These are phyloP conservation scores for Steinernema hermaphroditum DNA, from an alignment of 2,888 invertebrate species.

Conservation along the genomic window DNA sequence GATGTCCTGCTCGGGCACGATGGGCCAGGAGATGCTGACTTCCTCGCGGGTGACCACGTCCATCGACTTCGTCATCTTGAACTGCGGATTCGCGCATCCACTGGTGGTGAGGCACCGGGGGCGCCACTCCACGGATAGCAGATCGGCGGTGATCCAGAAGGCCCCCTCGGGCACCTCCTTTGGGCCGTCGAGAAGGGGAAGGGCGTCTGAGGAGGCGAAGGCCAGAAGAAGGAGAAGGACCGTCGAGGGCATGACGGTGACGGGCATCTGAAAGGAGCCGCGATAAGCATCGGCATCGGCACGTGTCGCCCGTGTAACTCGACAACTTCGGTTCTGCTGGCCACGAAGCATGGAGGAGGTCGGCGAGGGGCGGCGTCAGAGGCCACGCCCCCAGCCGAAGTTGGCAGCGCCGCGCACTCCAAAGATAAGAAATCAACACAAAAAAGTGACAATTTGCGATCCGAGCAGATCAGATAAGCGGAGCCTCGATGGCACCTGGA, in stretches of 20 bases:
- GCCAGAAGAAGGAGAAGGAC: too few relatives aligned
- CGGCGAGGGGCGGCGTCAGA: slow-evolving; percentile 2
- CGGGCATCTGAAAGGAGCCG: neutral
- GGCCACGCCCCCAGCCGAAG: neutral
- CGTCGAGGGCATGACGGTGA: too few relatives aligned
- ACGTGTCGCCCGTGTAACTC: neutral
- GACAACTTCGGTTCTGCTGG: slow-evolving; percentile 20
- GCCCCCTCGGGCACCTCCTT: neutral
- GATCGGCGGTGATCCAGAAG: slow-evolving; percentile 61
- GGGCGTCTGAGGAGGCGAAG: neutral
- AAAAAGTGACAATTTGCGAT: neutral
- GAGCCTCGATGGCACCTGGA: neutral
- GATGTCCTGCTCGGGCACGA: slow-evolving; percentile 17
- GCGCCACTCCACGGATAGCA: slow-evolving; percentile 55
- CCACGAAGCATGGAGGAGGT: neutral
- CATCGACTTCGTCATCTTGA: slow-evolving; percentile 50
- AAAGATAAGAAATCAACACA: neutral
- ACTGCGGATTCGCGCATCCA: slow-evolving; percentile 56
- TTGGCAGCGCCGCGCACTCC: too few relatives aligned
- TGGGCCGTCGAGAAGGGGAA: neutral
- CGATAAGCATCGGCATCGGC: slow-evolving; percentile 3
- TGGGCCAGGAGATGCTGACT: slow-evolving; percentile 15
- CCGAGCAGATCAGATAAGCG: neutral
- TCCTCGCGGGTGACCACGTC: slow-evolving; percentile 23
- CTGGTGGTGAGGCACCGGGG: slow-evolving; percentile 61